Percentiles rank a stretch among this genome's conserved stretches.
Conservation (phyloP, 2,113 vertebrate species). For the Pollimyrus isidori region DNA sequence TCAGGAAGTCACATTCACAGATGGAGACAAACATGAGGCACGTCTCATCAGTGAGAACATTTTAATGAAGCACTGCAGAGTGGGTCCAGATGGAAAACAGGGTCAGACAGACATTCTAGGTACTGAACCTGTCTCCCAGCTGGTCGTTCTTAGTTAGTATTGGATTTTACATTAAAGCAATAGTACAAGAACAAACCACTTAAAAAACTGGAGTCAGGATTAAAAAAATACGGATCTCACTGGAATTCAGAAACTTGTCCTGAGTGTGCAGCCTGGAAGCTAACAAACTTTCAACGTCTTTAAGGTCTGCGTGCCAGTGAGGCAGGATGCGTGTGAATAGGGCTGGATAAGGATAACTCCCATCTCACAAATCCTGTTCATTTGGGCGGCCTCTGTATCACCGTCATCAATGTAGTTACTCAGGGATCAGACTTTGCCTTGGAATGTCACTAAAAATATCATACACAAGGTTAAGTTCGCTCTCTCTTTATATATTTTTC, state of each 20-base stretch:
- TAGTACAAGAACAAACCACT: not conserved
- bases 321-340: not conserved
- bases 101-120: slow-evolving; percentile 26
- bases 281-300: not conserved
- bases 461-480: not conserved
- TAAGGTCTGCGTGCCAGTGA: not conserved
- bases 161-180: not conserved
- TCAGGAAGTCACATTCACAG: slow-evolving; percentile 25
- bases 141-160: slow-evolving; percentile 15
- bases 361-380: not conserved
- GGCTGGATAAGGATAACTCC: not conserved
- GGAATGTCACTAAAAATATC: slow-evolving; percentile 28
- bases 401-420: slow-evolving; percentile 39
- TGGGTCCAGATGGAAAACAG: slow-evolving; percentile 23
- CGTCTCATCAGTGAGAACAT: slow-evolving; percentile 30
- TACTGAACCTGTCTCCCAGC: slow-evolving; percentile 21
- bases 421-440: slow-evolving; percentile 33
- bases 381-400: not conserved
- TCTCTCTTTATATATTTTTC: not conserved
- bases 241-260: not conserved
- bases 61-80: not conserved
- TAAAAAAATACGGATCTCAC: not conserved
- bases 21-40: slow-evolving; percentile 33
- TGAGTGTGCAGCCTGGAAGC: not conserved
- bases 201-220: not conserved